Evolutionary conservation across 2,888 invertebrate genomes (phyloP).

Genomic region (Notocelia uddmanniana): DNA sequence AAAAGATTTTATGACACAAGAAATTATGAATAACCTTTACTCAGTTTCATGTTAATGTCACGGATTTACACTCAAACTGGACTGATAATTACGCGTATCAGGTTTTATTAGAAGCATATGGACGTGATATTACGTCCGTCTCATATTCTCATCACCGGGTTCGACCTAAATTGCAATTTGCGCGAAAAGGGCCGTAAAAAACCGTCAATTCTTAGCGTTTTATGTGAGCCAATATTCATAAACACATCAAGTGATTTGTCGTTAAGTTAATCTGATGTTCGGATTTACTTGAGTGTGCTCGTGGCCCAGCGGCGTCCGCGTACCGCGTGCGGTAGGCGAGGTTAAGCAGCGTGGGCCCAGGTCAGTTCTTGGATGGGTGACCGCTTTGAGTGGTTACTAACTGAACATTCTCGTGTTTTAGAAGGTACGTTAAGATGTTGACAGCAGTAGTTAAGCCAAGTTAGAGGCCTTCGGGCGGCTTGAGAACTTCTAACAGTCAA

Average conservation of each 20-base stretch:
- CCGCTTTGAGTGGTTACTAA: too few relatives aligned
- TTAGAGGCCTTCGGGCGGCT: too few relatives aligned
- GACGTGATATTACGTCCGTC: constrained; percentile 10
- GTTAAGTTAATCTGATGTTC: constrained; percentile 44
- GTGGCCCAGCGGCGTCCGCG: too few relatives aligned
- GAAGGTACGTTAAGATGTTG: too few relatives aligned
- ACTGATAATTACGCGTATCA: constrained; percentile 19
- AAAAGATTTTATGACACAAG: too few relatives aligned
- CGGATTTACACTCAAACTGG: background rate
- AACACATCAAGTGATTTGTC: constrained; percentile 46
- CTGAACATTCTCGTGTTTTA: too few relatives aligned
- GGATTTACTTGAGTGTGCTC: background rate
- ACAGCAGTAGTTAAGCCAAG: too few relatives aligned
- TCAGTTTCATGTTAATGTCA: background rate
- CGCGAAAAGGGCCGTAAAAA: constrained; percentile 49
- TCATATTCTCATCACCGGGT: constrained; percentile 6
- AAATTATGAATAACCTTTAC: too few relatives aligned
- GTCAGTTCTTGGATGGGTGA: too few relatives aligned
- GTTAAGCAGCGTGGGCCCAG: too few relatives aligned
- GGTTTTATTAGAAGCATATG: background rate
- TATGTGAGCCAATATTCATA: constrained; percentile 49
- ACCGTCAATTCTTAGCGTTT: constrained; percentile 51
- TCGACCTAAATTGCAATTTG: constrained; percentile 53
- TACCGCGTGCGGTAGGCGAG: too few relatives aligned
- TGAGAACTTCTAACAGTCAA: too few relatives aligned